Percentiles rank a stretch among this genome's conserved stretches.
phyloP scores from a whole-genome alignment of 2,888 invertebrate species.

The Isotomurus palustris region DNA sequence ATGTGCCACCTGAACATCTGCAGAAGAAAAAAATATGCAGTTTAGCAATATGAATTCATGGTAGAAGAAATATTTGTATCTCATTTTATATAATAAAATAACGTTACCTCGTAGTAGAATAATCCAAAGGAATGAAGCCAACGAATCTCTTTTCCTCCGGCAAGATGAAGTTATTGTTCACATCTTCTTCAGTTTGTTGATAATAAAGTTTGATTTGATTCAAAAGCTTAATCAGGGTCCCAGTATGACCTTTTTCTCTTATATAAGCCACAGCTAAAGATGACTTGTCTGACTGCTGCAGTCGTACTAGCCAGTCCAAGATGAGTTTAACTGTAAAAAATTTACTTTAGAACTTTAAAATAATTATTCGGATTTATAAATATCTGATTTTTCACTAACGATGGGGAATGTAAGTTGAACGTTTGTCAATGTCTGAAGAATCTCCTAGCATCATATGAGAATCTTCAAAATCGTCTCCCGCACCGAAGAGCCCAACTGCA shows the following conservation, averaged over 20 bases:
- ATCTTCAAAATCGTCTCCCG: no score
- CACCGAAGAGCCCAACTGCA: constrained; percentile 28
- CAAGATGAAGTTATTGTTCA: constrained; percentile 36
- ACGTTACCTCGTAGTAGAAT: constrained; percentile 20
- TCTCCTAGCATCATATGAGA: no score
- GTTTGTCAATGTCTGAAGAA: constrained; percentile 7
- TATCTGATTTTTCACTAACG: constrained; percentile 13
- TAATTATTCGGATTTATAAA: background rate
- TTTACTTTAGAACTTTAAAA: constrained; percentile 3
- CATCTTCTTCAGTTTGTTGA: constrained; percentile 25
- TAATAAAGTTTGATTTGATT: constrained; percentile 30
- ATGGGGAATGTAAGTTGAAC: constrained; percentile 35
- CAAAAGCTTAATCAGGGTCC: constrained; percentile 36
- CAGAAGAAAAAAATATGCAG: no score
- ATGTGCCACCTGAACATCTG: background rate
- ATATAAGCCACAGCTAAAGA: constrained; percentile 2
- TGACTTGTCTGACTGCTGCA: background rate
- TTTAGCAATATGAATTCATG: background rate
- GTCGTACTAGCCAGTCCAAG: constrained; percentile 41
- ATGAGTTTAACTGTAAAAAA: constrained; percentile 41
- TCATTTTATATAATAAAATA: background rate
- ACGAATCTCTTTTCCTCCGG: constrained; percentile 43
- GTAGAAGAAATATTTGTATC: background rate
- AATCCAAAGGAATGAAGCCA: constrained; percentile 41
- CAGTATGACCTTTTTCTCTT: constrained; percentile 30